Conservation (phyloP, 2,113 vertebrate species). For the Pseudopipra pipra region DNA sequence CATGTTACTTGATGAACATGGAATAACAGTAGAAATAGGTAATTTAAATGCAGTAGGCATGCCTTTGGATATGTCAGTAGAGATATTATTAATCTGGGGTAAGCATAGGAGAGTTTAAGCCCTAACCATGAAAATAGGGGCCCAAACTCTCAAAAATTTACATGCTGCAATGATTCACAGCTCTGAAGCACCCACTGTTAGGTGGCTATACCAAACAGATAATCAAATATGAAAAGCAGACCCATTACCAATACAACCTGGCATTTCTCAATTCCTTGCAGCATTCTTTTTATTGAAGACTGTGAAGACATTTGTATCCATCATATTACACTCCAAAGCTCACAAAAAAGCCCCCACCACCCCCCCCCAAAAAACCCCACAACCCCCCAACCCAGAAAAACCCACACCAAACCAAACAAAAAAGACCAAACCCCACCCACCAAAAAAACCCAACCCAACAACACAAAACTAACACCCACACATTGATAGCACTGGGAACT, state of each 20-base stretch:
- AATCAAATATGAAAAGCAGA: background rate
- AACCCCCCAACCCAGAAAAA: too few relatives aligned
- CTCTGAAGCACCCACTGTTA: background rate
- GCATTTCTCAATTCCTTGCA: background rate
- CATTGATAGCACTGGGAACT: background rate
- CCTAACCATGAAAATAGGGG: background rate
- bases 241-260: background rate
- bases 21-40: background rate
- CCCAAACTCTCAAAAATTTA: background rate
- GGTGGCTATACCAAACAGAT: background rate
- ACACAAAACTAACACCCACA: background rate
- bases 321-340: background rate
- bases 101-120: background rate
- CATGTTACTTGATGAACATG: background rate
- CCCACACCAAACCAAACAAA: too few relatives aligned
- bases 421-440: too few relatives aligned
- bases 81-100: background rate
- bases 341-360: background rate
- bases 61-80: background rate
- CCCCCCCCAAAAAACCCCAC: background rate
- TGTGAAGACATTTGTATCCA: background rate
- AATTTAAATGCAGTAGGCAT: background rate
- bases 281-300: background rate
- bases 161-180: background rate
- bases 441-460: background rate